Evolutionary conservation across 2,113 vertebrate species (phyloP), one percentile per base, ranked within the genome.

Genomic region (Hydropotes inermis): DNA sequence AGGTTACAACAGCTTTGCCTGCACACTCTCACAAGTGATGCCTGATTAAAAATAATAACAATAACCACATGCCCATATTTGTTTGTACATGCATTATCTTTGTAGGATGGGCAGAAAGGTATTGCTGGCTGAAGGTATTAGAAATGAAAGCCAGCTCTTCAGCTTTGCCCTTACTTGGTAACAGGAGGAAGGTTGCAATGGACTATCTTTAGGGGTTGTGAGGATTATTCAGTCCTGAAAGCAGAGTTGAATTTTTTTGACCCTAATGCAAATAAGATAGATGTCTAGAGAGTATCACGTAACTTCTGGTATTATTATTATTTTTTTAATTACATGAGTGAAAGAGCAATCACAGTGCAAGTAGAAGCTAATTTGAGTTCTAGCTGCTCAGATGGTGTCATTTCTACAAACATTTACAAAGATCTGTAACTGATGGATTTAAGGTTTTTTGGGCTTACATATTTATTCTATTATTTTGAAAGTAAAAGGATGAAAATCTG

Each of bases 41-140:
- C 84, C 94, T 98, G 94, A 82, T 84, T 90, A 88, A 95, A 96
- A 94, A 94, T 45, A 97, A 95, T 74, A 93, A 87, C 84, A 94
- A 50, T 86, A 94, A 94, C 74, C n/a, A 30, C 82, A 89, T 52
- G 92, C 67, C 78, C 14, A 12, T 88, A 60, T 97, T 95, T 96
- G 89, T 97, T 96, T 88, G 67, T 78, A 89, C 85, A 87, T 93
- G 94, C n/a, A 86, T 82, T 97, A 89, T 90, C 88, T 92, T 85
- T 95, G 61, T n/a, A 45, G 61, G 61, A 86, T 55, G n/a, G 36
- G 83, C 43, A 90, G 79, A 95, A 79, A 45, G 61, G 89, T 87
- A 57, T 57, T 79, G 43, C 67, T 96, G 55, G 27, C 52, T 94
- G 58, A 60, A 13, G 67, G 11, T 70, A 50, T 74, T n/a, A 88